Evolutionary conservation across 2,888 invertebrate genomes (phyloP).

Genomic region (Lepidocyrtoides sp.): DNA sequence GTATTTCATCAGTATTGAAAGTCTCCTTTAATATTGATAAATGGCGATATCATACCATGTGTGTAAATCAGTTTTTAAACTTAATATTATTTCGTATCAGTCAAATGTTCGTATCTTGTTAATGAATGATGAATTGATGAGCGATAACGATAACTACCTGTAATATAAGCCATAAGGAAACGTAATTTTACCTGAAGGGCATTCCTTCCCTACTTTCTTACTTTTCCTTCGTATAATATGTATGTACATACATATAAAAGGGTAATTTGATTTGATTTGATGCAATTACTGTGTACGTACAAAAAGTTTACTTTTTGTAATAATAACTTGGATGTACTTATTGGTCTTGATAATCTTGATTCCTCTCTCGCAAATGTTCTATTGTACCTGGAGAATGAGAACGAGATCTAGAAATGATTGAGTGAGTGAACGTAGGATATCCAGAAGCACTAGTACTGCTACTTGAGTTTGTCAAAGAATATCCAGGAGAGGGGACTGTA

Average conservation of each 20-base stretch:
- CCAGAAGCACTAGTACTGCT: constrained; percentile 29
- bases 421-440: constrained; percentile 69
- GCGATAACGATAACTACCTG: too few relatives aligned
- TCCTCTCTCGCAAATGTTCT: constrained; percentile 62
- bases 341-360: constrained; percentile 70
- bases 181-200: not conserved
- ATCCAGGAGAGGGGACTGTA: constrained; percentile 42
- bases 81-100: constrained; percentile 18
- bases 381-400: constrained; percentile 61
- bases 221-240: too few relatives aligned
- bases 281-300: not conserved
- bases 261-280: too few relatives aligned
- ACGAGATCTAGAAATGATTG: constrained; percentile 74
- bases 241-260: too few relatives aligned
- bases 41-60: constrained; percentile 13
- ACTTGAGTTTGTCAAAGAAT: not conserved
- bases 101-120: not conserved
- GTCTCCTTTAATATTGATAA: not conserved
- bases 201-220: not conserved
- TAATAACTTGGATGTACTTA: constrained; percentile 9
- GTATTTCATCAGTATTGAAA: not conserved
- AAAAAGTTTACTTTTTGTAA: not conserved
- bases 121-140: constrained; percentile 18
- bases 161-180: not conserved
- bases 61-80: not conserved